phyloP scores from a whole-genome alignment of 2,113 vertebrate species.

The Jacana jacana region DNA sequence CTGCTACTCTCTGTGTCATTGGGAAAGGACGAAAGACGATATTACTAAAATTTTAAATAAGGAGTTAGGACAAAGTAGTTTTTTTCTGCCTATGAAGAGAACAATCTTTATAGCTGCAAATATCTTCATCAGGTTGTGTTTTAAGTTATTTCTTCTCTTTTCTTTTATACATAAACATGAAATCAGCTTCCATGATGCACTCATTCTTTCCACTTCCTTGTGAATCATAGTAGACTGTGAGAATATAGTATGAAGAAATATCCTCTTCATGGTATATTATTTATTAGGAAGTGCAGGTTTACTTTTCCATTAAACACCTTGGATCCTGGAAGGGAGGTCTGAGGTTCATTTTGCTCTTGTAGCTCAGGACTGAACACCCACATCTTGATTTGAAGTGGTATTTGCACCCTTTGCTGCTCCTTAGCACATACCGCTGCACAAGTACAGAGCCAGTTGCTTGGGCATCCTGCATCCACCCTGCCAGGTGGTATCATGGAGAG shows the following conservation, averaged over 20 bases:
- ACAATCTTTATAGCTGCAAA: not conserved
- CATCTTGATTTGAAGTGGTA: not conserved
- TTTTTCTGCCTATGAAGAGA: not conserved
- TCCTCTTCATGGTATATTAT: not conserved
- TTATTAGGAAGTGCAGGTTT: not conserved
- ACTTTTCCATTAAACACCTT: not conserved
- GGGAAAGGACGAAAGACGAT: not conserved
- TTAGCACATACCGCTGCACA: fast-evolving
- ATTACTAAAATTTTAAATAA: not conserved
- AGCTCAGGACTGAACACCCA: not conserved
- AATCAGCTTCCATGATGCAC: not conserved
- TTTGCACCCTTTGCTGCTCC: not conserved
- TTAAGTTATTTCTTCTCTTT: not conserved
- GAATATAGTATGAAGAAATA: not conserved
- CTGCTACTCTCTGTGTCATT: not conserved
- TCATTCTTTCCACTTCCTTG: not conserved
- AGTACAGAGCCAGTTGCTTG: not conserved
- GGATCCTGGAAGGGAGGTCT: not conserved
- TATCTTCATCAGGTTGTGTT: not conserved
- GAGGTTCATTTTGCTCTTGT: not conserved
- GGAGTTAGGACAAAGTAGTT: not conserved
- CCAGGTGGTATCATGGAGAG: not conserved
- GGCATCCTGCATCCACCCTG: not conserved
- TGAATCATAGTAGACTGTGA: not conserved
- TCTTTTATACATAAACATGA: not conserved